Evolutionary conservation across 2,888 invertebrate species (phyloP).

Genomic region (Drosophila hamatofila): DNA sequence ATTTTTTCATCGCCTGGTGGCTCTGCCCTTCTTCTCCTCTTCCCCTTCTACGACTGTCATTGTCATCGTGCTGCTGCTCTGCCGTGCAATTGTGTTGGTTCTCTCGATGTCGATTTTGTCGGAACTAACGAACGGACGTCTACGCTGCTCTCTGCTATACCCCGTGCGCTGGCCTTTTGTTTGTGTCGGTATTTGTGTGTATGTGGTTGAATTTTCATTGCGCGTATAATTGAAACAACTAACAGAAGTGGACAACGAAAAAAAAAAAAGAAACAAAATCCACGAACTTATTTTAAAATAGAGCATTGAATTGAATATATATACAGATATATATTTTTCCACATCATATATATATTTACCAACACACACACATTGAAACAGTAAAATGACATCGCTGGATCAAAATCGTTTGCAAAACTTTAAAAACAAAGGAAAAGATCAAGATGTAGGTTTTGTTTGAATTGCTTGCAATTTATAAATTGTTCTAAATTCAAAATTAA

Average conservation of each 20-base stretch:
- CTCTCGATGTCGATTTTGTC: constrained; percentile 55
- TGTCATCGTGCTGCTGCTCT: constrained; percentile 69
- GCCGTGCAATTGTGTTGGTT: constrained; percentile 67
- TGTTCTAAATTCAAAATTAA: neutral
- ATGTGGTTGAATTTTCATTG: constrained; percentile 42
- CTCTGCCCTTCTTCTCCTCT: constrained; percentile 37
- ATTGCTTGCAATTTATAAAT: neutral
- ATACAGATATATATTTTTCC: constrained; percentile 13
- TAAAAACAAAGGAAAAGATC: constrained; percentile 99
- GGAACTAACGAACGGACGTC: constrained; percentile 49
- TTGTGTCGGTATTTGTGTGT: constrained; percentile 45
- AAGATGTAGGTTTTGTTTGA: constrained; percentile 92
- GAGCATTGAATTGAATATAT: constrained; percentile 35
- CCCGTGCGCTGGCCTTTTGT: constrained; percentile 44
- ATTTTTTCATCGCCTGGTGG: constrained; percentile 45
- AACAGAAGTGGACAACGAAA: constrained; percentile 40
- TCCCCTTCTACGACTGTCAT: constrained; percentile 42
- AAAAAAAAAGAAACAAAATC: constrained; percentile 19
- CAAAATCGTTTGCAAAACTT: constrained; percentile 94
- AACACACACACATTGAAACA: constrained; percentile 30
- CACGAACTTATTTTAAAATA: constrained; percentile 19
- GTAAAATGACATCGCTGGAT: constrained; percentile 82
- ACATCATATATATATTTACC: constrained; percentile 3
- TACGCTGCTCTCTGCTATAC: constrained; percentile 28
- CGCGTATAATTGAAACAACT: constrained; percentile 56